Evolutionary conservation across 2,113 vertebrate genomes (phyloP).

Genomic region (Neotragus pygmaeus): DNA sequence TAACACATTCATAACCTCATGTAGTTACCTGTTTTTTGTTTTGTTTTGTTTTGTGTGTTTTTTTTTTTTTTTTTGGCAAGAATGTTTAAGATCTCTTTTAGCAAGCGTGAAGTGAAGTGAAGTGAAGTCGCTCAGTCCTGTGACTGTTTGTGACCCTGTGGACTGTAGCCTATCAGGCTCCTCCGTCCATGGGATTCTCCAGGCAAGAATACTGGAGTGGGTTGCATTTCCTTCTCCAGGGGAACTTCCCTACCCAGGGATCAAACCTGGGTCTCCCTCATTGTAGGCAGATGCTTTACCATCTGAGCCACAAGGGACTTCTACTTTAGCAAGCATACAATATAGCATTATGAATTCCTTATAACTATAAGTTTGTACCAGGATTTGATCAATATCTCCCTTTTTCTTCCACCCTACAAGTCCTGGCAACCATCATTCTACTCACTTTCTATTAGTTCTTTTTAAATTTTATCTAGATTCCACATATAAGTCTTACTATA

Average conservation of each 20-base stretch:
- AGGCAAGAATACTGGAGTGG: too few relatives aligned
- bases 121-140: too few relatives aligned
- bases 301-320: too few relatives aligned
- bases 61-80: neutral
- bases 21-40: neutral
- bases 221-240: too few relatives aligned
- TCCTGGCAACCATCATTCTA: neutral
- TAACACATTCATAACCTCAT: neutral
- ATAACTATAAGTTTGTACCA: neutral
- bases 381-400: neutral
- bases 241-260: too few relatives aligned
- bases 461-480: neutral
- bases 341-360: neutral
- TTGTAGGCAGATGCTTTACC: too few relatives aligned
- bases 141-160: fast-evolving
- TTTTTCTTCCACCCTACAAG: neutral
- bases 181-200: too few relatives aligned
- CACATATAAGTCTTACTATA: neutral
- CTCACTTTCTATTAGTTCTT: neutral
- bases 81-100: neutral
- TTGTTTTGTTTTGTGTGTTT: too few relatives aligned
- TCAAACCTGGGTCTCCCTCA: too few relatives aligned
- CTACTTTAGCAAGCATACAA: neutral
- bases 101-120: neutral
- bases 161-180: too few relatives aligned